Base-by-base conservation (phyloP, 2,797 vertebrate species). In the Spinus olivaceus region DNA sequence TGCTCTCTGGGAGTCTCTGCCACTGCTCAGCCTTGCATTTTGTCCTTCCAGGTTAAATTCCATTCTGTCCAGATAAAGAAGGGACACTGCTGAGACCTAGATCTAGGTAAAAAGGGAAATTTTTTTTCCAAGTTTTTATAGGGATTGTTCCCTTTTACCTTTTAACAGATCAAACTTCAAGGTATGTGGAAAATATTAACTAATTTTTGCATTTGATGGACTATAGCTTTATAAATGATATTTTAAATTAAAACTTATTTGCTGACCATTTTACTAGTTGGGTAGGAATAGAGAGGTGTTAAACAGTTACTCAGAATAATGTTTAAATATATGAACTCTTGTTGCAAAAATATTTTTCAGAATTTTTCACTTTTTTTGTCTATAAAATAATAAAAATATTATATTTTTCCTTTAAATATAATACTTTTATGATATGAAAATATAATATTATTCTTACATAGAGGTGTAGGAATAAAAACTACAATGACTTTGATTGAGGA, bases 401-500 rank as follows among this genome's bases (percentile, higher is more conserved):
- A 17, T 42, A 19, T 18, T 42, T 19, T 42, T 42, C 41, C 41
- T 42, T 42, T 42, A 18, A 42, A 42, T 19, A 42, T 42, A 42
- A 42, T 19, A 42, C 18, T 18, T 42, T 42, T 42, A 42, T 42
- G 41, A 42, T 42, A 42, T 42, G 41, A 42, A 42, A 42, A 19
- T 42, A 19, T 42, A 4, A 42, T 42, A 42, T 42, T 42, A 42
- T 9, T 9, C 17, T 18, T 42, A 42, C 14, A 46, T 12, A n/a
- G 3, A 73, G 21, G 51, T 49, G 15, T 9, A 59, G 24, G 21
- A 86, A 51, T 80, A 73, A 91, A 91, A 71, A 8, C 10, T 42
- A 30, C 7, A 67, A 27, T 28, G 0, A 49, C 3, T 61, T 77
- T 65, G 6, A 44, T 0, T 37, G 9, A 14, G 6, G 7, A 5